Base-by-base conservation (phyloP, 2,113 vertebrate genomes). In the Okapia johnstoni region DNA sequence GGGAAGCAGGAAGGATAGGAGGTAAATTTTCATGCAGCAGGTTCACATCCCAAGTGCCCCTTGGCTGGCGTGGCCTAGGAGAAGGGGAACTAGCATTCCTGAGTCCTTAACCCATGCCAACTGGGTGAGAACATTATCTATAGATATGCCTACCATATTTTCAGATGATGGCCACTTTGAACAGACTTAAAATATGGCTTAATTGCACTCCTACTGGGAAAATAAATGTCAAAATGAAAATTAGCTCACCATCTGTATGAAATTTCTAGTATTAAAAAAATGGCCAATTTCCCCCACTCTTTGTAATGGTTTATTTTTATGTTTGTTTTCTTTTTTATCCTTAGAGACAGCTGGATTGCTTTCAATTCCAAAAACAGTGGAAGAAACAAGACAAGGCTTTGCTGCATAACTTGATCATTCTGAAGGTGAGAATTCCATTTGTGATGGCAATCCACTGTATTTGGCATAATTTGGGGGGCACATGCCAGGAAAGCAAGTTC, bases 211-310 rank as follows among this genome's bases (percentile, higher is more conserved):
- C 95, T 52, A 90, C 57, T 33, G 90, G 90, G 90, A 58, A 96
- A 88, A 91, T 80, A 96, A 97, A 96, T 96, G 93, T 93, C 94
- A 97, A 93, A 92, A 92, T 87, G 85, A 96, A 98, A 96, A 96
- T 94, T 61, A 92, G 77, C 85, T 97, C 26, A 58, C 90, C 95
- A 92, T 96, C 89, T 95, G 88, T 92, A 93, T 93, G 80, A 96
- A 93, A 90, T 92, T 95, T 90, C 92, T 93, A 96, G 90, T 94
- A 96, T 96, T 96, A 90, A 92, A 94, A 98, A 97, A 86, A 85
- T 70, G 84, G 94, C 55, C 94, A 87, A 89, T 81, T 96, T 93
- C 16, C 66, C 40, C 36, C 30, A 92, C 77, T 88, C 66, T 79
- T 93, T 88, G 87, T 33, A 36, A 63, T 77, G 33, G 86, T 40